Evolutionary conservation across 1,140 invertebrate species (phyloP).

Genomic region (Marisa cornuarietis): DNA sequence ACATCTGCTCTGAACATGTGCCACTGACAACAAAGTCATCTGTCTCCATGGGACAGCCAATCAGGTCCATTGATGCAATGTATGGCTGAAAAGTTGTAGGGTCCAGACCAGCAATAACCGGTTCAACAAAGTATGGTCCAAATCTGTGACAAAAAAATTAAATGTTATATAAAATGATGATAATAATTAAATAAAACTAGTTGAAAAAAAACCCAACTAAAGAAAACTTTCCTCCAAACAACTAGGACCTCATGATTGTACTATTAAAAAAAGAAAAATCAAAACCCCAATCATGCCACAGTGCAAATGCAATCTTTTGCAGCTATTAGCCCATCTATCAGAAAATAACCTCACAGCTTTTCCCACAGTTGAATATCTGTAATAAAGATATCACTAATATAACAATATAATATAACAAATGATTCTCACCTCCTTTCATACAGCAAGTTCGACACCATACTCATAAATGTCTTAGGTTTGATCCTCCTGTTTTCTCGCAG

Average conservation of each 20-base stretch:
- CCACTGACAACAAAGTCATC: constrained; percentile 97
- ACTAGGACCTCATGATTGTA: neutral
- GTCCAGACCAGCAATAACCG: constrained; percentile 93
- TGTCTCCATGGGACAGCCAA: constrained; percentile 88
- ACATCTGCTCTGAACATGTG: constrained; percentile 91
- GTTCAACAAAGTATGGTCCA: constrained; percentile 97
- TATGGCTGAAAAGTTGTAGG: constrained; percentile 88
- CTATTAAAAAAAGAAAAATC: neutral
- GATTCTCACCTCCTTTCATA: constrained; percentile 85
- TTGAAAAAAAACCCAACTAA: too few species aligned
- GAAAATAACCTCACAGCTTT: neutral
- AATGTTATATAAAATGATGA: too few species aligned
- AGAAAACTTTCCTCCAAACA: neutral
- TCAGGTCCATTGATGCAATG: constrained; percentile 92
- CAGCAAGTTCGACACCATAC: constrained; percentile 93
- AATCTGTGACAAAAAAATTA: constrained; percentile 72
- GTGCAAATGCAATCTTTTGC: too few species aligned
- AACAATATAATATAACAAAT: constrained; percentile 3
- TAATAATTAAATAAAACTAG: too few species aligned
- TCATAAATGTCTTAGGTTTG: constrained; percentile 89
- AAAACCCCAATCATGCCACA: neutral
- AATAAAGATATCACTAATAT: neutral
- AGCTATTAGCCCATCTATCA: too few species aligned
- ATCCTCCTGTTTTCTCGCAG: constrained; percentile 89
- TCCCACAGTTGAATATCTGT: too few species aligned